Conservation (phyloP, 2,888 invertebrate genomes). For the Odontothrips loti region DNA sequence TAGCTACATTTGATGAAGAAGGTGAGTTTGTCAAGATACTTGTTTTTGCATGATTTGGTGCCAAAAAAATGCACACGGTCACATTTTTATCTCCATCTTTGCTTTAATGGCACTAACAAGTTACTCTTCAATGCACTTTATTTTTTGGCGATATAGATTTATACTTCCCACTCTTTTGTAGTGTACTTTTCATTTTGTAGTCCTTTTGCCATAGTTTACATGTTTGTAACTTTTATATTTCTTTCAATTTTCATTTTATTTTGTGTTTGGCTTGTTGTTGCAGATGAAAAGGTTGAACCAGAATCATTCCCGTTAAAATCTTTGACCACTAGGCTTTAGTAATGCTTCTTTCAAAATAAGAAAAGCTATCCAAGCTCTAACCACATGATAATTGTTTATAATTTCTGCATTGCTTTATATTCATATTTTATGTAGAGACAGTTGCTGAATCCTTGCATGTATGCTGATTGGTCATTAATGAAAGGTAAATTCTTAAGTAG, state of each 20-base stretch:
- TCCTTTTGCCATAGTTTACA: too few species aligned
- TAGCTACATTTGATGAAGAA: conserved; percentile 86
- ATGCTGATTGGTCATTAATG: conserved; percentile 21
- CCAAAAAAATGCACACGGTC: not conserved
- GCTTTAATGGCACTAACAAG: too few species aligned
- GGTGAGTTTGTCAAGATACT: conserved; percentile 47
- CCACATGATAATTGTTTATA: not conserved
- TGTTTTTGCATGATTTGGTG: not conserved
- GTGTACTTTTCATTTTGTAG: too few species aligned
- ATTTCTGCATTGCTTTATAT: conserved; percentile 11
- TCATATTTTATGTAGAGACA: conserved; percentile 27
- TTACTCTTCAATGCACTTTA: not conserved
- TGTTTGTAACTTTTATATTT: not conserved
- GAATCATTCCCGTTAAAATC: not conserved
- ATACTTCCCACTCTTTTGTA: too few species aligned
- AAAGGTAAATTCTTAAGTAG: conserved; percentile 13
- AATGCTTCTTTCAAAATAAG: too few species aligned
- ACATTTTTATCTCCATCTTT: not conserved
- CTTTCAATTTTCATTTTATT: not conserved
- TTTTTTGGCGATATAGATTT: not conserved
- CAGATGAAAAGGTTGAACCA: not conserved
- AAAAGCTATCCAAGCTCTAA: not conserved
- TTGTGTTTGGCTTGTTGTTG: not conserved
- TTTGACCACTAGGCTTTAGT: not conserved
- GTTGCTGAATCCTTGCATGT: conserved; percentile 30